Base-by-base conservation (phyloP, 2,888 invertebrate genomes). In the Meganola albula region DNA sequence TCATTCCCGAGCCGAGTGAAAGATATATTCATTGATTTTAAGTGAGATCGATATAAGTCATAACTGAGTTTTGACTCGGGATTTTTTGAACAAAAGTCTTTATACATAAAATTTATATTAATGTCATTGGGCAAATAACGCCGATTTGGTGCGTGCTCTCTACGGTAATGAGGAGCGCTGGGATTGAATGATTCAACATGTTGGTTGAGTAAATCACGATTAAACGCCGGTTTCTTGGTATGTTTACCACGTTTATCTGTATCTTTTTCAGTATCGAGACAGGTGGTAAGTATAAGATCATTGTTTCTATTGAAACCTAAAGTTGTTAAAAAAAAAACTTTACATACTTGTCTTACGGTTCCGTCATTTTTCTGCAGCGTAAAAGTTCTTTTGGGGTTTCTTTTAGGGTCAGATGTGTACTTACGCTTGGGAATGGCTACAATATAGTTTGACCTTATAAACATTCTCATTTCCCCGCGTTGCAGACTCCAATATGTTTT, bases 11-110 rank as follows among this genome's bases (percentile, higher is more conserved):
- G 35, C 16, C 26, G 18, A n/a, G 34, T 30, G 11, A 30, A 34
- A 27, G 37, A 32, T 25, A 34, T 38, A 18, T 38, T 38, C 34
- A 34, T 34, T 24, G 7, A 24, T 12, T 38, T 38, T 7, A 38
- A 12, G 14, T 34, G 30, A 8, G 22, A 18, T 27, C 34, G 25
- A 18, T 38, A 38, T 13, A 34, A 14, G 12, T 34, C 38, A 12
- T 37, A 37, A 9, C 30, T 27, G 13, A 37, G 29, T 12, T 11
- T 30, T 14, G 11, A 10, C 11, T 26, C 22, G 16, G 38, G 33
- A 30, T 33, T 11, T 16, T 34, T 28, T 14, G 13, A 11, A 16
- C 28, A 28, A 24, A 24, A 34, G 11, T 34, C 24, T 21, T 28
- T 28, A 10, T 28, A 18, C 34, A 34, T 34, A 10, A 24, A 11